These are phyloP conservation scores for Cydia amplana DNA, from an alignment of 1,140 invertebrate genomes.

Conservation along the genomic window DNA sequence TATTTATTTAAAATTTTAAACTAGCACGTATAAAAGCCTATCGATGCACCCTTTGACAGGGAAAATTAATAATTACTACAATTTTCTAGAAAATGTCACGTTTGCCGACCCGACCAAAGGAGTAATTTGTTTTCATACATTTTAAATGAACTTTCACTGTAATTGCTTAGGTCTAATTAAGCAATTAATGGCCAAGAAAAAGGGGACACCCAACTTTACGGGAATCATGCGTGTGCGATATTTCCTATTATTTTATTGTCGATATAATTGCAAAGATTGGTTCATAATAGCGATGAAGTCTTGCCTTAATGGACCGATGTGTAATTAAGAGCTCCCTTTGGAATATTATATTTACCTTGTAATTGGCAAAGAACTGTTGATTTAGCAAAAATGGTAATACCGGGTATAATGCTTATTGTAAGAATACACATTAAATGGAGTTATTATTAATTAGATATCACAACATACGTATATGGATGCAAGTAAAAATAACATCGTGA, in stretches of 20 bases:
- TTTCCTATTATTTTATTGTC: constrained; percentile 2
- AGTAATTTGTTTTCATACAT: neutral
- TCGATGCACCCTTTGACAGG: neutral
- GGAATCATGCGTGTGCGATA: neutral
- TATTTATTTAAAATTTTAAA: neutral
- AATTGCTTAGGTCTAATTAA: neutral
- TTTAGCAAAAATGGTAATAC: neutral
- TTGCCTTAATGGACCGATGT: neutral
- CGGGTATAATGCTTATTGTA: neutral
- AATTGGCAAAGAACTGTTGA: neutral
- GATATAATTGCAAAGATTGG: constrained; percentile 12
- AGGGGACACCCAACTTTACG: neutral
- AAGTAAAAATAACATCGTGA: no score
- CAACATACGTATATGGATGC: no score
- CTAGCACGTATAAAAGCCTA: neutral
- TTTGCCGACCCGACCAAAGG: constrained; percentile 8
- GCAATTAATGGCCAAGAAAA: neutral
- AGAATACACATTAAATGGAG: neutral
- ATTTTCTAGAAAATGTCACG: constrained; percentile 9
- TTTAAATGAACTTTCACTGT: neutral
- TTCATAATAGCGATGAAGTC: neutral
- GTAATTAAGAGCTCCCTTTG: neutral
- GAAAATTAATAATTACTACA: constrained; percentile 1
- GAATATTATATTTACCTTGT: neutral
- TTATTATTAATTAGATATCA: neutral